Evolutionary conservation across 2,888 invertebrate species (phyloP).

Genomic region (Teleiodes luculella): DNA sequence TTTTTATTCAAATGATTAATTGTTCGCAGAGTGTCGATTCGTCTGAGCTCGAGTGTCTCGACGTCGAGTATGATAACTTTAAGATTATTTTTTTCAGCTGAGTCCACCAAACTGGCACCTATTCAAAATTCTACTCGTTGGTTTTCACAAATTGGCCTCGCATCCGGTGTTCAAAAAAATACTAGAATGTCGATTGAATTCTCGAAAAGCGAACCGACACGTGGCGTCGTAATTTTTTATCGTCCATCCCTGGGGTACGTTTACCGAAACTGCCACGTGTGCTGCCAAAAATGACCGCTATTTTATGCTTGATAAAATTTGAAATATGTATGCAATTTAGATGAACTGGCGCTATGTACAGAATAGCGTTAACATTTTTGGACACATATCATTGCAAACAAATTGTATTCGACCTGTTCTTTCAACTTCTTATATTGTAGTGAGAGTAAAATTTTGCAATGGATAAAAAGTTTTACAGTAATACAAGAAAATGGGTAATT

Average conservation of each 20-base stretch:
- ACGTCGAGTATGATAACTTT: too few relatives aligned
- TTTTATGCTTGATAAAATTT: slow-evolving; percentile 26
- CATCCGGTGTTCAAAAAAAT: slow-evolving; percentile 40
- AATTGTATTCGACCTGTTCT: too few relatives aligned
- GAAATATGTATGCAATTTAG: slow-evolving; percentile 21
- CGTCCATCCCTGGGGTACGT: slow-evolving; percentile 43
- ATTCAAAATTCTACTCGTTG: slow-evolving; percentile 44
- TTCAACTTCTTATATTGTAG: background rate
- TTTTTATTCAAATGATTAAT: too few relatives aligned
- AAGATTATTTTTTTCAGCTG: too few relatives aligned
- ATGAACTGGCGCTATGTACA: slow-evolving; percentile 11
- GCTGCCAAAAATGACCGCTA: slow-evolving; percentile 33
- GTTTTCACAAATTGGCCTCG: slow-evolving; percentile 50
- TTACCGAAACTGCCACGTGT: slow-evolving; percentile 34
- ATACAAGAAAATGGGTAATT: too few relatives aligned
- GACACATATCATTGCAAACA: too few relatives aligned
- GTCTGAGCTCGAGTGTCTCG: too few relatives aligned
- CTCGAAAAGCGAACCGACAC: slow-evolving; percentile 35
- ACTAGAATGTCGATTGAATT: slow-evolving; percentile 51
- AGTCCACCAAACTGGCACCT: slow-evolving; percentile 21
- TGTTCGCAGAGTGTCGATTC: too few relatives aligned
- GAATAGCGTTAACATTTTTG: background rate
- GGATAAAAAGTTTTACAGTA: background rate
- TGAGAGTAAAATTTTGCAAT: background rate
- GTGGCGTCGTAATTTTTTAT: slow-evolving; percentile 56